Percentiles rank a stretch among this genome's conserved stretches.
phyloP scores from a whole-genome alignment of 2,113 vertebrate genomes.

The Gopherus evgoodei region DNA sequence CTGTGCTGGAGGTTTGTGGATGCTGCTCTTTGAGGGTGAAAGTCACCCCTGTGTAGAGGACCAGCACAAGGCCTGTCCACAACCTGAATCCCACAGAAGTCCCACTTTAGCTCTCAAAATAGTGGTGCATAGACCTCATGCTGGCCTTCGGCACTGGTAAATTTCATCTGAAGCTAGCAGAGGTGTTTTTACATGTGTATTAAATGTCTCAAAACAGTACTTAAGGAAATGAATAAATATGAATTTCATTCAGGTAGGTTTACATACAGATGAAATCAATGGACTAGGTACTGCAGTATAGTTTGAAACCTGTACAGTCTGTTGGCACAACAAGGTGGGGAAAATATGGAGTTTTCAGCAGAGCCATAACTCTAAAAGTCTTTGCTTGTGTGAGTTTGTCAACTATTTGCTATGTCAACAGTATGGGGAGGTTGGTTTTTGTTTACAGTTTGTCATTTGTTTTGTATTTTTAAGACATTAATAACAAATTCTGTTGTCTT shows the following conservation, averaged over 20 bases:
- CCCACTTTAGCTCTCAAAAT: background rate
- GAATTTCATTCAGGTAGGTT: background rate
- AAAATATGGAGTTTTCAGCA: background rate
- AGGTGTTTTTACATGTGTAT: background rate
- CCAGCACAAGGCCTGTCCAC: background rate
- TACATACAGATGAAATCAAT: background rate
- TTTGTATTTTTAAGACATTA: background rate
- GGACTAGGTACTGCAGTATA: background rate
- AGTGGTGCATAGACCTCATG: background rate
- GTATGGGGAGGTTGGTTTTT: background rate
- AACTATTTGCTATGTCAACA: background rate
- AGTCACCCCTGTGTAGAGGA: background rate
- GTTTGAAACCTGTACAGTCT: background rate
- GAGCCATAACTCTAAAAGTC: fast-evolving
- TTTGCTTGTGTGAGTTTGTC: background rate
- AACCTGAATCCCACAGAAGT: background rate
- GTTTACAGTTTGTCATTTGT: background rate
- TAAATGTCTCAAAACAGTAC: fast-evolving
- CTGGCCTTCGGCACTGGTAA: background rate
- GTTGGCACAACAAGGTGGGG: background rate
- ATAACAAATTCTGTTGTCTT: fast-evolving
- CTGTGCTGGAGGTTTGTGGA: background rate
- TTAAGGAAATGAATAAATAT: background rate
- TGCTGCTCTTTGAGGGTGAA: background rate
- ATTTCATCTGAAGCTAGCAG: conserved; percentile 6